A percentile compares a stretch with the other conserved stretches of the same genome.
These are phyloP conservation scores for Thamnaconus septentrionalis DNA, from an alignment of 2,113 vertebrate genomes.

Conservation along the genomic window DNA sequence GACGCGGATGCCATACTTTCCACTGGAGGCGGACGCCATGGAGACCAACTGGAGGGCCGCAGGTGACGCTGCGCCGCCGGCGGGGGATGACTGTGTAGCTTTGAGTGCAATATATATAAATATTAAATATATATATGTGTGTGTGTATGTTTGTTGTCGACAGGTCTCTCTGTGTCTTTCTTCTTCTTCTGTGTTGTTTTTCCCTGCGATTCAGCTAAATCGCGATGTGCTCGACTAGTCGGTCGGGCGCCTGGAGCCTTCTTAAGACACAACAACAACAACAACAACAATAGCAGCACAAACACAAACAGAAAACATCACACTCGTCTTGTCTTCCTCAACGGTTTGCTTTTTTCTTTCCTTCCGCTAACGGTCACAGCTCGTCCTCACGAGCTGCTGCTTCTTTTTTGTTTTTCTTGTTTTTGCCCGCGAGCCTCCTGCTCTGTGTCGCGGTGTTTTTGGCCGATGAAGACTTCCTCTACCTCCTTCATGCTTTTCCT, in stretches of 20 bases:
- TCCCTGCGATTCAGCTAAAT: constrained; percentile 66
- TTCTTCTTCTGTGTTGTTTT: no score
- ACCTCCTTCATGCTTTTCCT: constrained; percentile 53
- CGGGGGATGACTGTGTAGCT: constrained; percentile 71
- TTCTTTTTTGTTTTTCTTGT: no score
- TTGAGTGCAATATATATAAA: constrained; percentile 81
- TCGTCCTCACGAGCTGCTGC: constrained; percentile 11
- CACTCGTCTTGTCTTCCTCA: constrained; percentile 49
- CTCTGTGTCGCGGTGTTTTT: no score
- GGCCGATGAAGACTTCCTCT: constrained; percentile 61
- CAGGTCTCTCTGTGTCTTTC: constrained; percentile 31
- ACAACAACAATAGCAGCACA: constrained; percentile 3
- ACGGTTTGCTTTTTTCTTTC: constrained; percentile 36
- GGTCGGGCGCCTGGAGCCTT: constrained; percentile 53
- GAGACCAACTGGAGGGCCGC: constrained; percentile 65
- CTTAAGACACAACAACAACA: constrained; percentile 51
- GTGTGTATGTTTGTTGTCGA: constrained; percentile 18
- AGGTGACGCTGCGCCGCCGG: constrained; percentile 60
- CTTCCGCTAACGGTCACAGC: constrained; percentile 10
- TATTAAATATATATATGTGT: constrained; percentile 46
- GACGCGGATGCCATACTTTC: constrained; percentile 73
- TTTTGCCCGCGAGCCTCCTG: no score
- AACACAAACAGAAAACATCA: constrained; percentile 29
- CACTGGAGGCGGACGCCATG: constrained; percentile 73
- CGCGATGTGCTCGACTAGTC: constrained; percentile 72